These are phyloP conservation scores for Chironomus tentans DNA, from an alignment of 2,888 invertebrate genomes.

Conservation along the genomic window DNA sequence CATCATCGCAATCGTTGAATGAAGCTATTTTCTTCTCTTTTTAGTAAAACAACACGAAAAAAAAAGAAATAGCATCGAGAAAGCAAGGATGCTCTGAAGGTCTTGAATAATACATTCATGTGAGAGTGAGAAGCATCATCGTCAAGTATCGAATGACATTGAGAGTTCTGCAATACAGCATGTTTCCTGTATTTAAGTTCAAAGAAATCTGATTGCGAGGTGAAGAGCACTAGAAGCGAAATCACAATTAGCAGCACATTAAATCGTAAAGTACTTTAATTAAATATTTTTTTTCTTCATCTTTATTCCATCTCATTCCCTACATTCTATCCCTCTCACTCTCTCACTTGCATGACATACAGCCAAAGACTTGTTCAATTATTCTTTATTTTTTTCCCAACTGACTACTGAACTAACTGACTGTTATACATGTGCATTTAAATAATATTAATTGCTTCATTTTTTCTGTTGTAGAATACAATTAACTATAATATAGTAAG, in stretches of 20 bases:
- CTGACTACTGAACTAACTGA: too few species aligned
- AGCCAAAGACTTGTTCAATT: too few species aligned
- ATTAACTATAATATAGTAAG: not conserved
- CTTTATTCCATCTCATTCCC: too few species aligned
- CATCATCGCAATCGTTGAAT: not conserved
- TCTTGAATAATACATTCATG: not conserved
- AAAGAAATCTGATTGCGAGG: slow-evolving; percentile 15
- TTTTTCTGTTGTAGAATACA: not conserved
- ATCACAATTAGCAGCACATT: slow-evolving; percentile 10
- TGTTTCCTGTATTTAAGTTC: slow-evolving; percentile 24
- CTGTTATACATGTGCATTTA: not conserved
- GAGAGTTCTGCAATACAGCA: not conserved
- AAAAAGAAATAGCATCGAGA: not conserved
- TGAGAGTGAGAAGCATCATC: not conserved
- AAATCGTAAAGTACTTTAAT: slow-evolving; percentile 8
- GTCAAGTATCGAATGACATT: slow-evolving; percentile 10
- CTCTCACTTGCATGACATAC: too few species aligned
- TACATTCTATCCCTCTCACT: not conserved
- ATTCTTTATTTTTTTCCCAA: not conserved
- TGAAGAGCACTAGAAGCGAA: slow-evolving; percentile 12
- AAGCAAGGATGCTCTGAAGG: slow-evolving; percentile 20
- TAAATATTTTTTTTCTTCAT: not conserved
- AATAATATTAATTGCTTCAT: slow-evolving; percentile 8
- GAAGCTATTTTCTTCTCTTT: not conserved
- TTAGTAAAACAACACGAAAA: too few species aligned